These are phyloP conservation scores for Megaustenia siamemsis DNA, from an alignment of 2,888 invertebrate species.

Conservation along the genomic window DNA sequence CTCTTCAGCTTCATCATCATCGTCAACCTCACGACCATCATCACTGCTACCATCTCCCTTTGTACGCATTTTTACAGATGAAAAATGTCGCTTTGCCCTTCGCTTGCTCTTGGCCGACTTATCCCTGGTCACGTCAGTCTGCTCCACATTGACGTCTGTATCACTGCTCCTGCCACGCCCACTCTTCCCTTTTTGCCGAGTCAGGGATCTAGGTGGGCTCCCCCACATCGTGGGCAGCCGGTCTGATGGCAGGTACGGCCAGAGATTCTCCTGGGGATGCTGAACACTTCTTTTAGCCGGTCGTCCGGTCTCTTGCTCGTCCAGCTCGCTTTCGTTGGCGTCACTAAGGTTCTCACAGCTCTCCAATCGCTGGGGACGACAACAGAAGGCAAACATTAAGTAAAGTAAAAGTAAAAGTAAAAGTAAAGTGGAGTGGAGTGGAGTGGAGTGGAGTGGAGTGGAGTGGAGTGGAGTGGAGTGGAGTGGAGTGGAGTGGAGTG, in stretches of 20 bases:
- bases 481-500: too few species aligned
- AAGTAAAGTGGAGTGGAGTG: too few species aligned
- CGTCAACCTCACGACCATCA: neutral
- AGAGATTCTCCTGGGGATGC: constrained; percentile 45
- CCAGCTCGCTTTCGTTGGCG: constrained; percentile 46
- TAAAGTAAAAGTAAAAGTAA: too few species aligned
- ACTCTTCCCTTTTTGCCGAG: constrained; percentile 14
- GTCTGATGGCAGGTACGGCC: constrained; percentile 51
- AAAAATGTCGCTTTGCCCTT: neutral
- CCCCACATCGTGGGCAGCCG: constrained; percentile 49
- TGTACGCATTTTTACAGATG: neutral
- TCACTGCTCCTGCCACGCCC: neutral
- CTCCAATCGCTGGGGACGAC: constrained; percentile 36
- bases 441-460: too few species aligned
- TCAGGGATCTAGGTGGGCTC: constrained; percentile 40
- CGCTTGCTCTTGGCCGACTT: neutral
- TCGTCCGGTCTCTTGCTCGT: constrained; percentile 17
- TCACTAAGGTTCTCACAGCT: constrained; percentile 45
- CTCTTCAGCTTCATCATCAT: constrained; percentile 25
- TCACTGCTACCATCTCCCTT: neutral
- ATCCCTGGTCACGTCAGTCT: neutral
- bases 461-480: too few species aligned
- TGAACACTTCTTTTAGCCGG: constrained; percentile 3
- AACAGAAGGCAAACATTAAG: neutral
- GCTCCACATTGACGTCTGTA: neutral